phyloP scores from a whole-genome alignment of 2,888 invertebrate genomes.

The Hyppa rectilinea region DNA sequence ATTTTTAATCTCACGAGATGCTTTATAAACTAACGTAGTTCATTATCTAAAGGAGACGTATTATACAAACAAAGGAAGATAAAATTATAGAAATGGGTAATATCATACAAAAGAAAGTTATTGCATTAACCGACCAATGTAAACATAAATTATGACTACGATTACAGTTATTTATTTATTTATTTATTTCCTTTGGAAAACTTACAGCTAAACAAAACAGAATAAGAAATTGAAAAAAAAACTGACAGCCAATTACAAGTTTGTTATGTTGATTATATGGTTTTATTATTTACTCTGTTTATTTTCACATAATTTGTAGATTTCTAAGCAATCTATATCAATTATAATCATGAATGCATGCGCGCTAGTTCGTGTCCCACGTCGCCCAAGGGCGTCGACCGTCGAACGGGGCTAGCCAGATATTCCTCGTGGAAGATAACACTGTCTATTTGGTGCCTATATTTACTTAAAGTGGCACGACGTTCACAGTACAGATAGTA shows the following conservation, averaged over 20 bases:
- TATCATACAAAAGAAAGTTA: constrained; percentile 1
- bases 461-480: constrained; percentile 60
- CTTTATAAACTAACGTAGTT: too few species aligned
- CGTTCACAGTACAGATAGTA: constrained; percentile 44
- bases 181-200: too few species aligned
- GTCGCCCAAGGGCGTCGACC: constrained; percentile 79
- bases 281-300: constrained; percentile 23
- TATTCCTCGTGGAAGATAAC: constrained; percentile 70
- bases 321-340: constrained; percentile 65
- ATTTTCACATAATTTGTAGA: constrained; percentile 47
- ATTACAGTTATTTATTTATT: too few species aligned
- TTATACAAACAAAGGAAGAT: neutral
- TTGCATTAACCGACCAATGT: neutral
- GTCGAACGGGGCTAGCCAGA: constrained; percentile 70
- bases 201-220: too few species aligned
- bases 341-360: constrained; percentile 71
- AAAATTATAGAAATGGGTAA: neutral
- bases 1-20: too few species aligned
- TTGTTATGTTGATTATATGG: constrained; percentile 10
- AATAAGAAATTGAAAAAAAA: too few species aligned
- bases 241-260: too few species aligned
- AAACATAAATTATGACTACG: constrained; percentile 6
- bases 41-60: too few species aligned
- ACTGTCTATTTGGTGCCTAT: constrained; percentile 67
- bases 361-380: constrained; percentile 63